phyloP scores from a whole-genome alignment of 2,888 invertebrate species.

The Epiblema foenella region DNA sequence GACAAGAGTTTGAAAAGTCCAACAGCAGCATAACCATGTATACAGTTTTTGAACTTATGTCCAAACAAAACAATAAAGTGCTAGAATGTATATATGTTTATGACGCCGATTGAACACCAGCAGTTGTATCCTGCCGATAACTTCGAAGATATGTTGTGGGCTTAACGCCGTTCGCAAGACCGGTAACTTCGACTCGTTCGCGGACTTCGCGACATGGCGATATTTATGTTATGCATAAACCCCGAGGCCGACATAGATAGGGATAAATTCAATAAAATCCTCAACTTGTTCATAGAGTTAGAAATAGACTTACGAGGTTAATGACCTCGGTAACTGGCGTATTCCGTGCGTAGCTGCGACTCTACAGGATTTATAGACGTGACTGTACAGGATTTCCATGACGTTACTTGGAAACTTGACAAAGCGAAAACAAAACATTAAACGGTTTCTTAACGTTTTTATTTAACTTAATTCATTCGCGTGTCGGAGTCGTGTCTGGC shows the following conservation, averaged over 20 bases:
- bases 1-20: neutral
- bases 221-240: slow-evolving; percentile 43
- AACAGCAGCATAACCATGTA: no score
- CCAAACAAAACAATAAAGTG: no score
- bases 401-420: slow-evolving; percentile 15
- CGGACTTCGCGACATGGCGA: slow-evolving; percentile 6
- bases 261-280: slow-evolving; percentile 43
- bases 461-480: neutral
- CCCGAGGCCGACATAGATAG: slow-evolving; percentile 25
- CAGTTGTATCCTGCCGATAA: neutral
- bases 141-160: neutral
- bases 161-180: slow-evolving; percentile 13
- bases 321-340: slow-evolving; percentile 37
- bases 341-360: slow-evolving; percentile 5
- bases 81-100: no score
- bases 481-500: slow-evolving; percentile 4
- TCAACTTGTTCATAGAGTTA: slow-evolving; percentile 45
- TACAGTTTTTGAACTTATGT: no score
- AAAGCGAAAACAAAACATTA: no score
- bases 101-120: neutral
- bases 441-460: neutral
- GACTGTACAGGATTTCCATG: slow-evolving; percentile 22
- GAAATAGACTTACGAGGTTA: slow-evolving; percentile 48
- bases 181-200: slow-evolving; percentile 12
- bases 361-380: no score